These are phyloP conservation scores for Apodemia zela DNA, from an alignment of 2,888 invertebrate genomes.

Conservation along the genomic window DNA sequence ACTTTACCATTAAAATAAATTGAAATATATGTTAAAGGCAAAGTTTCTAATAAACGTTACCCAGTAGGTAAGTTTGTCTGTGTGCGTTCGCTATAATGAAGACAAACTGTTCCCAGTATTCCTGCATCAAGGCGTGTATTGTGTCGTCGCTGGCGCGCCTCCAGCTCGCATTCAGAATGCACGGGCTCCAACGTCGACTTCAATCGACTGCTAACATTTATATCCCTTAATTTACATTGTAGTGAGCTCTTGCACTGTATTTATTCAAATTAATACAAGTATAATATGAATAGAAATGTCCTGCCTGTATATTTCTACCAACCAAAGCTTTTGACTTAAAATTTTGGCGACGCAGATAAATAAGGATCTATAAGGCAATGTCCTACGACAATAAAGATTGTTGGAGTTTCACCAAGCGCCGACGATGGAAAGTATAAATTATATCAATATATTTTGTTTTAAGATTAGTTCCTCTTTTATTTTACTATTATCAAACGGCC, in stretches of 20 bases:
- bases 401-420: no score
- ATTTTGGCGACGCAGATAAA: background rate
- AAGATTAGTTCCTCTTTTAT: no score
- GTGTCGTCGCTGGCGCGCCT: conserved; percentile 45
- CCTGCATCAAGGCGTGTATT: conserved; percentile 40
- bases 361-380: no score
- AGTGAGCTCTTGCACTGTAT: conserved; percentile 16
- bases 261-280: conserved; percentile 13
- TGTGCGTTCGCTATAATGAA: conserved; percentile 47
- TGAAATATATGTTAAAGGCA: background rate
- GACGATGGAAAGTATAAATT: no score
- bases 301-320: background rate
- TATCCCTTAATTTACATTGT: conserved; percentile 24
- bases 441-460: no score
- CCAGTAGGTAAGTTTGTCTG: conserved; percentile 53
- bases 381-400: no score
- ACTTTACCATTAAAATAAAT: no score
- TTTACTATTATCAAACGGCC: background rate
- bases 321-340: background rate
- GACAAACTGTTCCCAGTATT: conserved; percentile 46
- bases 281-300: conserved; percentile 9
- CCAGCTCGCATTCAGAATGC: conserved; percentile 30
- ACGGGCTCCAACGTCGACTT: conserved; percentile 26
- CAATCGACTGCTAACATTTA: conserved; percentile 25
- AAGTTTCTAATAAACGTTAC: conserved; percentile 27